phyloP scores from a whole-genome alignment of 23 tunicate species.

The Phallusia fumigata region DNA sequence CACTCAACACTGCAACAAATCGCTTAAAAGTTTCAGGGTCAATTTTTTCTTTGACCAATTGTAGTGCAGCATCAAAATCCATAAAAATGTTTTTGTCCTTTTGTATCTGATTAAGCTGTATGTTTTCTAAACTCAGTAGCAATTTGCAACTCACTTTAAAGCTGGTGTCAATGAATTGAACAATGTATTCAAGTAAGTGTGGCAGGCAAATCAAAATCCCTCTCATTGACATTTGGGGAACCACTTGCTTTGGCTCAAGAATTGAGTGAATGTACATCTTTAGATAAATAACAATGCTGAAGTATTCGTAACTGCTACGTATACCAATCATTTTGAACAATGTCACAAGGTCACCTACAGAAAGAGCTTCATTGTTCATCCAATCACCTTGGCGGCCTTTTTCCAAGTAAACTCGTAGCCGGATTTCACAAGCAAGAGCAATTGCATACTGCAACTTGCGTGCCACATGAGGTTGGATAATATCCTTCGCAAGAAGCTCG shows the following conservation, averaged over 20 bases:
- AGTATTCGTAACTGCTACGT: not conserved
- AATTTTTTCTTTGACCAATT: not conserved
- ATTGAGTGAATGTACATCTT: not conserved
- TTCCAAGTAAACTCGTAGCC: constrained; percentile 6
- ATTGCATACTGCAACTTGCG: constrained; percentile 11
- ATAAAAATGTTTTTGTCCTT: not conserved
- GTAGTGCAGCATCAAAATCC: not conserved
- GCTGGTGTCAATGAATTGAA: not conserved
- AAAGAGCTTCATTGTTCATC: not conserved
- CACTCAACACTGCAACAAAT: not conserved
- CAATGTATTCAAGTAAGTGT: not conserved
- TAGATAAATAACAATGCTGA: not conserved
- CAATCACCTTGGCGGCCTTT: constrained; percentile 3
- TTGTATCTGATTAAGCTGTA: not conserved
- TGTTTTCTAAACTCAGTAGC: not conserved
- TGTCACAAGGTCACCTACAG: not conserved
- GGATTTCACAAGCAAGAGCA: constrained; percentile 27
- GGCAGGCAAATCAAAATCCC: not conserved
- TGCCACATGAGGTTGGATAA: not conserved
- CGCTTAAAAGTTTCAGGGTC: not conserved
- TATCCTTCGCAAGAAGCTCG: not conserved
- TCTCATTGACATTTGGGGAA: not conserved
- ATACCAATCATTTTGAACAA: not conserved
- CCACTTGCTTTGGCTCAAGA: not conserved
- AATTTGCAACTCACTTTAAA: not conserved